A percentile compares a stretch with the other conserved stretches of the same genome.
Evolutionary conservation across 2,797 vertebrate species (phyloP).

Genomic region (Rhadinocentrus ornatus): DNA sequence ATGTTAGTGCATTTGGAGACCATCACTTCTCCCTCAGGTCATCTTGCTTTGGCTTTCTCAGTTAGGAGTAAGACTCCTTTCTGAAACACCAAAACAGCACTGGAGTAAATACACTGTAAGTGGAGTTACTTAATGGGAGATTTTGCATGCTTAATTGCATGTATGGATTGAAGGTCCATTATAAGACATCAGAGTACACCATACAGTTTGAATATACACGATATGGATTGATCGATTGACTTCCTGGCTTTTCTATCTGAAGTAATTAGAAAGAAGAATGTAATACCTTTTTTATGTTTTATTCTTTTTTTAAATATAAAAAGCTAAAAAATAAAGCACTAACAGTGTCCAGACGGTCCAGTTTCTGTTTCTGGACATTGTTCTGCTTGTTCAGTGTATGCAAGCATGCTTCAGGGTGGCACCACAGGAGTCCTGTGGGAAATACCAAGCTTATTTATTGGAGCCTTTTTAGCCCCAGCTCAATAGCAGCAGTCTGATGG

Average conservation of each 20-base stretch:
- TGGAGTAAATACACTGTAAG: constrained; percentile 75
- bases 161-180: constrained; percentile 82
- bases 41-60: constrained; percentile 46
- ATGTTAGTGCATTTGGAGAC: constrained; percentile 69
- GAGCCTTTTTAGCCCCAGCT: constrained; percentile 78
- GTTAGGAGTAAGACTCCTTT: constrained; percentile 40
- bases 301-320: too few relatives aligned
- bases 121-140: constrained; percentile 78
- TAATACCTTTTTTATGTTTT: constrained; percentile 27
- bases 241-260: constrained; percentile 69
- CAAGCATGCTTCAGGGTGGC: constrained; percentile 69
- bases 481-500: constrained; percentile 78
- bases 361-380: constrained; percentile 39
- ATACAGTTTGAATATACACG: constrained; percentile 76
- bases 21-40: constrained; percentile 62
- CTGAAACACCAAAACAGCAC: constrained; percentile 66
- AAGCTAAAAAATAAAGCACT: constrained; percentile 26
- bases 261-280: constrained; percentile 63
- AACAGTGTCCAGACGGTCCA: constrained; percentile 28
- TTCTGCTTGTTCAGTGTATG: constrained; percentile 67
- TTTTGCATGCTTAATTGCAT: constrained; percentile 82
- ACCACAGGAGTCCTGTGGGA: constrained; percentile 67
- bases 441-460: constrained; percentile 80
- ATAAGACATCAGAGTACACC: constrained; percentile 78
- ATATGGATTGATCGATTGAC: constrained; percentile 81